Conservation (phyloP, 1,140 invertebrate genomes). For the Anagrus nilaparvatae region DNA sequence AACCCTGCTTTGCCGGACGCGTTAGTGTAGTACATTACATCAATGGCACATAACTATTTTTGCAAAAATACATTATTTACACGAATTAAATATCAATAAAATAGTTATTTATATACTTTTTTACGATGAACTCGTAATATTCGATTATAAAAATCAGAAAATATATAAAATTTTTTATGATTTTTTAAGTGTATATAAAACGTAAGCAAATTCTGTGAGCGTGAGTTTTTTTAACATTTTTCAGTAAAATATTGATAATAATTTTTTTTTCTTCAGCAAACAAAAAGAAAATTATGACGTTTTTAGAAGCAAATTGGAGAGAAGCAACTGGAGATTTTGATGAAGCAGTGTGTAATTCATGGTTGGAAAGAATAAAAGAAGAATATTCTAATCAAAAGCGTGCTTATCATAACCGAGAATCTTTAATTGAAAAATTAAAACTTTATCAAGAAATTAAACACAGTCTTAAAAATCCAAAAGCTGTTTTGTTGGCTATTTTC, state of each 20-base stretch:
- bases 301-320: slow-evolving; percentile 35
- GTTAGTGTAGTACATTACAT: not conserved
- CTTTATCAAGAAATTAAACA: slow-evolving; percentile 40
- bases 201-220: not conserved
- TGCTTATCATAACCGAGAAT: slow-evolving; percentile 42
- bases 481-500: slow-evolving; percentile 43
- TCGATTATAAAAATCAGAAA: not conserved
- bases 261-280: too few species aligned
- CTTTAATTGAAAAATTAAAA: slow-evolving; percentile 38
- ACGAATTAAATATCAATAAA: not conserved
- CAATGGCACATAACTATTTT: not conserved
- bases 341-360: slow-evolving; percentile 25
- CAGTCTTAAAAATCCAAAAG: slow-evolving; percentile 38
- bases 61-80: not conserved
- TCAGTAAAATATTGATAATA: too few species aligned
- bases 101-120: not conserved
- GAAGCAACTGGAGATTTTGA: slow-evolving; percentile 33
- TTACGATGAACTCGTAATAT: not conserved
- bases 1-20: slow-evolving; percentile 6
- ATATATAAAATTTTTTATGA: not conserved
- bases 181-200: not conserved
- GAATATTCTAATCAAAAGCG: slow-evolving; percentile 37
- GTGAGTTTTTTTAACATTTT: not conserved
- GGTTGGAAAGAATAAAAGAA: slow-evolving; percentile 32
- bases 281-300: slow-evolving; percentile 26